Percentiles rank a stretch among this genome's conserved stretches.
phyloP scores from a whole-genome alignment of 2,113 vertebrate species.

The Spheniscus mendiculus region DNA sequence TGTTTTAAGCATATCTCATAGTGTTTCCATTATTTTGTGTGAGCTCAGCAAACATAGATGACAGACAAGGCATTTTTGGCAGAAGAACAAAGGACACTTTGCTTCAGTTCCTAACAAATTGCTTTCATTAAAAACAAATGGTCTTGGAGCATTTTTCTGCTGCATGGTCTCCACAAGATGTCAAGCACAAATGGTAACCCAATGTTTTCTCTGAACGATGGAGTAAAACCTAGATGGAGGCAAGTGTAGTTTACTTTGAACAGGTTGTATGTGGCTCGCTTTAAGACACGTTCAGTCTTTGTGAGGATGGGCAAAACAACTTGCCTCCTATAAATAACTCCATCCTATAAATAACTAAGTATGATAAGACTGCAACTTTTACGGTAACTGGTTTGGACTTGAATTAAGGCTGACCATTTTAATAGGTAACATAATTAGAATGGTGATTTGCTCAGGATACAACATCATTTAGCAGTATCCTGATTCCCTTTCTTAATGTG shows the following conservation, averaged over 20 bases:
- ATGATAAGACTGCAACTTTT: neutral
- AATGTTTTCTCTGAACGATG: conserved; percentile 6
- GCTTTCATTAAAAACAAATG: conserved; percentile 71
- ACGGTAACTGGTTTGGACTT: neutral
- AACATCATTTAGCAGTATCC: neutral
- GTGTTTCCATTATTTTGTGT: conserved; percentile 33
- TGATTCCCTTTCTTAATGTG: neutral
- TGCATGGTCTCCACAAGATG: neutral
- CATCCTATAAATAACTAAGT: neutral
- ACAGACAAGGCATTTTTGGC: conserved; percentile 45
- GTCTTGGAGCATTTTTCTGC: conserved; percentile 61
- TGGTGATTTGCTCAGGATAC: neutral
- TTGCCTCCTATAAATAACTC: neutral
- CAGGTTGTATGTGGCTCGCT: neutral
- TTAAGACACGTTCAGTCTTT: neutral
- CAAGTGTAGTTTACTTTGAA: neutral
- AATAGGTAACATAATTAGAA: neutral
- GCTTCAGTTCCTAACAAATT: conserved; percentile 68
- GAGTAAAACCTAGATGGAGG: neutral
- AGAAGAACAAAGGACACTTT: conserved; percentile 67
- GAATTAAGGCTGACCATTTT: neutral
- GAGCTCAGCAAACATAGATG: conserved; percentile 5
- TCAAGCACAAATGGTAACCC: conserved; percentile 20
- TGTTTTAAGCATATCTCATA: conserved; percentile 37
- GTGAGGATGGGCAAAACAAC: neutral